Evolutionary conservation across 2,797 vertebrate genomes (phyloP), one percentile per base, ranked within the genome.

Genomic region (Fringilla coelebs): DNA sequence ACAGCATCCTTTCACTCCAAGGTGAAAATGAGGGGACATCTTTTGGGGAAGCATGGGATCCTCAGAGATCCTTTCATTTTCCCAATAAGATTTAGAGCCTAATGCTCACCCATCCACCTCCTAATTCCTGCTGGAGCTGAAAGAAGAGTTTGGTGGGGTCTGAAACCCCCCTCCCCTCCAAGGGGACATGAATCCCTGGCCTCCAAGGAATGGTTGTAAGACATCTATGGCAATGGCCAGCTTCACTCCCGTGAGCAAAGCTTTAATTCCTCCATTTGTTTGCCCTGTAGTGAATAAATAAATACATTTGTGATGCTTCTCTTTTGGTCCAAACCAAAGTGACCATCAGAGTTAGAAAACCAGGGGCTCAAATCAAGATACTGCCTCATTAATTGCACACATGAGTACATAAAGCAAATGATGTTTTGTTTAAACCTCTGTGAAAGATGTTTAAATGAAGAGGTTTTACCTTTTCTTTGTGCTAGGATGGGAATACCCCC

Each of bases 381-480:
- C 48, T 13, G 58, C 49, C 0, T 58, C 45, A 22, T 13, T 68
- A 29, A 76, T 11, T 68, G 24, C 75, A 49, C 2, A 11, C 6
- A 3, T 1, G 10, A 7, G 0, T 51, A 46, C 11, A 3, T 0
- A 4, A 49, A 55, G 25, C 41, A 40, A 85, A 65, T 4, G 0
- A 51, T 0, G 5, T 13, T 52, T 85, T 61, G 46, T 41, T 82
- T 28, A 66, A 90, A 66, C 7, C 13, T 34, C 34, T 1, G 2
- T 8, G 22, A 25, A 74, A 75, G 34, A 49, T 7, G 29, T 72
- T 84, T 34, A 32, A 86, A 71, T 12, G 12, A 74, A 17, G 17
- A 68, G 52, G 18, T 51, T 75, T 75, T 43, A 51, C 38, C 38
- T 67, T 67, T 45, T 28, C n/a, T 75, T 67, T 43, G 45, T 19